phyloP scores from a whole-genome alignment of 2,797 vertebrate species.

The Poeciliopsis presidionis region DNA sequence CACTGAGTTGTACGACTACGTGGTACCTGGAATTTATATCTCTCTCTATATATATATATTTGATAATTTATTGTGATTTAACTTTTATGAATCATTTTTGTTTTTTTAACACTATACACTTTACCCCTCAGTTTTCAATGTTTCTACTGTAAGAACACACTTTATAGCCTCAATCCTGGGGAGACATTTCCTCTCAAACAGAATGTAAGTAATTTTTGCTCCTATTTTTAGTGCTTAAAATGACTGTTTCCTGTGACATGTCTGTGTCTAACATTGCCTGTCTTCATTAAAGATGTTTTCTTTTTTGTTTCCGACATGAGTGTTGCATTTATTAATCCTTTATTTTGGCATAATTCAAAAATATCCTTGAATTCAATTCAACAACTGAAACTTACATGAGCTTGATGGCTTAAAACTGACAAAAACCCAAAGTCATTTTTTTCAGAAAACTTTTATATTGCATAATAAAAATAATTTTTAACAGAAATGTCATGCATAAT shows the following conservation, averaged over 20 bases:
- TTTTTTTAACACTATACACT: conserved; percentile 29
- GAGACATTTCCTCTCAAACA: conserved; percentile 21
- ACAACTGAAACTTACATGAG: background rate
- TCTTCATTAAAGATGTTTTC: conserved; percentile 63
- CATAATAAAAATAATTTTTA: background rate
- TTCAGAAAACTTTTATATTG: background rate
- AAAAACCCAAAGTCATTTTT: background rate
- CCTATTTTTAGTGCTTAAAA: conserved; percentile 12
- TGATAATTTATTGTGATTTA: conserved; percentile 72
- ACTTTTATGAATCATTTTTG: conserved; percentile 57
- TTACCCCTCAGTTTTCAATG: conserved; percentile 20
- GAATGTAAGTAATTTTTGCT: conserved; percentile 23
- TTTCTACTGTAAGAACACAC: conserved; percentile 25
- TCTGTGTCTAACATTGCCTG: conserved; percentile 48
- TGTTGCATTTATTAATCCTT: background rate
- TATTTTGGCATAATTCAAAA: background rate
- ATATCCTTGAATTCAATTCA: background rate
- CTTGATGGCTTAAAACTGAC: background rate
- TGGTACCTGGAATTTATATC: conserved; percentile 23
- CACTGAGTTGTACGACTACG: conserved; percentile 26
- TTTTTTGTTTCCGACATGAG: conserved; percentile 10
- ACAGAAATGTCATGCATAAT: background rate
- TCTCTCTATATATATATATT: conserved; percentile 22
- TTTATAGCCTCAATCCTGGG: conserved; percentile 35
- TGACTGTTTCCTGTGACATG: conserved; percentile 35